phyloP scores from a whole-genome alignment of 2,113 vertebrate species.

The Ceyx melanurus region DNA sequence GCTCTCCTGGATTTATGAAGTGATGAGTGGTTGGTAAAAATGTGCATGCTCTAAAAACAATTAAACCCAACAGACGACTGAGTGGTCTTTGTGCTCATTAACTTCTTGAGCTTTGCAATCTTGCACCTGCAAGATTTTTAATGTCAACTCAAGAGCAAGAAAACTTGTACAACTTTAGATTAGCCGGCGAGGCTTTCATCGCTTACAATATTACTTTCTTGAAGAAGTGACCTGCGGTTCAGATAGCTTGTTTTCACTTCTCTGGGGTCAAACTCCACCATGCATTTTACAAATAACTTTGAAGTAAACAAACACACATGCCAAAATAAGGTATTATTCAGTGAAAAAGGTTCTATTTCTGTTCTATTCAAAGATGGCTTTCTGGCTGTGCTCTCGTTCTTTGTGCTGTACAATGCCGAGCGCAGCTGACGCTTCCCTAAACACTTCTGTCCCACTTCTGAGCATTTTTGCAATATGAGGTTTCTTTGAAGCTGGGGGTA shows the following conservation, averaged over 20 bases:
- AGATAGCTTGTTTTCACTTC: constrained; percentile 54
- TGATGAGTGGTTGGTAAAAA: constrained; percentile 62
- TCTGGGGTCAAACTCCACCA: constrained; percentile 35
- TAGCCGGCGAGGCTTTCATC: constrained; percentile 71
- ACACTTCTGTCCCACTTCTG: constrained; percentile 52
- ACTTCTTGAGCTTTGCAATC: constrained; percentile 67
- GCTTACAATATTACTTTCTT: constrained; percentile 59
- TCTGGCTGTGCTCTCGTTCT: constrained; percentile 44
- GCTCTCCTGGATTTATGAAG: constrained; percentile 71
- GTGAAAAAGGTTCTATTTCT: constrained; percentile 60
- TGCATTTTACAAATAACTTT: constrained; percentile 71
- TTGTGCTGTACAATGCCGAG: constrained; percentile 38
- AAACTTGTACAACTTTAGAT: constrained; percentile 62
- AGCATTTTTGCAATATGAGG: neutral
- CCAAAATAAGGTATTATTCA: constrained; percentile 63
- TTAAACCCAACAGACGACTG: constrained; percentile 57
- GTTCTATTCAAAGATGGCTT: constrained; percentile 52
- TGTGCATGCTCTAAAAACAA: constrained; percentile 68
- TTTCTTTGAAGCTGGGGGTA: neutral
- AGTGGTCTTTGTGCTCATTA: constrained; percentile 69
- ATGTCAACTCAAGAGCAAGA: constrained; percentile 62
- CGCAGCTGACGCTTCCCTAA: constrained; percentile 29
- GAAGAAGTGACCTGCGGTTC: constrained; percentile 34
- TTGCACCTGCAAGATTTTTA: constrained; percentile 71
- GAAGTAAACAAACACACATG: constrained; percentile 66